Conservation (phyloP, 2,113 vertebrate genomes). For the Chrysochloris asiatica region DNA sequence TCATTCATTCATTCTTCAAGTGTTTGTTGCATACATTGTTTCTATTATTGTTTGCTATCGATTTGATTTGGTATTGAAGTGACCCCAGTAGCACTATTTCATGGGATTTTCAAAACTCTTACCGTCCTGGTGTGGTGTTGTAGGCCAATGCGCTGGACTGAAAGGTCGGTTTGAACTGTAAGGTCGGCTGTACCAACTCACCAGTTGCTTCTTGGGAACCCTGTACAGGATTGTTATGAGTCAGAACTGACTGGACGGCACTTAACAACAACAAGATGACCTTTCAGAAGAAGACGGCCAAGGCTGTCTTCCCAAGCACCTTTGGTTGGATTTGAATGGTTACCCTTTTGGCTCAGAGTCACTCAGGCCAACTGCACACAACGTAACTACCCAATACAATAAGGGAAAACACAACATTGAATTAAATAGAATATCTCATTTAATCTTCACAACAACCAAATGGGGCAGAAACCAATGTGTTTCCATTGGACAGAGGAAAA, state of each 20-base stretch:
- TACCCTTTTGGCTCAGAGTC: background rate
- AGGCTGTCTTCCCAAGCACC: background rate
- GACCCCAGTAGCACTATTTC: background rate
- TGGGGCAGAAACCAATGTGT: background rate
- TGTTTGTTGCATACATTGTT: background rate
- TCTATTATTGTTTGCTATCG: background rate
- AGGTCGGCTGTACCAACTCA: too few relatives aligned
- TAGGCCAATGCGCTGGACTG: too few relatives aligned
- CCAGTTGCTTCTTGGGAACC: too few relatives aligned
- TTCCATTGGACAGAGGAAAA: background rate
- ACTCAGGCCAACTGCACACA: too few relatives aligned
- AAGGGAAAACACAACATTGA: too few relatives aligned
- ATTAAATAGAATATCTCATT: too few relatives aligned
- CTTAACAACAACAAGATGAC: too few relatives aligned
- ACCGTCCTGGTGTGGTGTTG: too few relatives aligned
- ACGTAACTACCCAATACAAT: too few relatives aligned
- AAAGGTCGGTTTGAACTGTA: too few relatives aligned
- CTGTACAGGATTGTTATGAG: too few relatives aligned
- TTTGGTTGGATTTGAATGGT: background rate
- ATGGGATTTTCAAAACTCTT: background rate
- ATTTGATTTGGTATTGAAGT: background rate
- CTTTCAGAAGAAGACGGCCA: background rate
- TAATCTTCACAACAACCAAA: background rate
- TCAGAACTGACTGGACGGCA: too few relatives aligned
- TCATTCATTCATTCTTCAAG: background rate